Evolutionary conservation across 2,797 vertebrate species (phyloP).

Genomic region (Crocodylus rhombifer): DNA sequence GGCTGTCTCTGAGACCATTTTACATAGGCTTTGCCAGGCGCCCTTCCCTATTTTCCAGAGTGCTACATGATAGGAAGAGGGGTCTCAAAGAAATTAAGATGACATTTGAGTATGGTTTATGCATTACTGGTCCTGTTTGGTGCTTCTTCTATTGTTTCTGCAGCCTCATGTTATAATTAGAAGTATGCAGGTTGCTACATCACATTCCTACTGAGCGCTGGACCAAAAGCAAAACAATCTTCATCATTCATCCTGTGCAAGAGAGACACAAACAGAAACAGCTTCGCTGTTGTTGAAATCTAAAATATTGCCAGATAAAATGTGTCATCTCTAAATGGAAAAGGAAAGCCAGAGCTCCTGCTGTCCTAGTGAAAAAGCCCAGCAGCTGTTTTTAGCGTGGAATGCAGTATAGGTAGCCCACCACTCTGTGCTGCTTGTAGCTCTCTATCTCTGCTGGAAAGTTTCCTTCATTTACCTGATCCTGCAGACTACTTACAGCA

Average conservation of each 20-base stretch:
- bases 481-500: neutral
- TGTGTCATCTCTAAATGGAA: neutral
- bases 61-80: neutral
- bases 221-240: neutral
- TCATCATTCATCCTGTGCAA: rapidly evolving
- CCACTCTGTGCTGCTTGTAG: neutral
- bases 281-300: rapidly evolving
- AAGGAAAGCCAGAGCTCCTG: rapidly evolving
- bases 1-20: neutral
- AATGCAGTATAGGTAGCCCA: neutral
- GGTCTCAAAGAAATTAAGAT: neutral
- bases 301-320: neutral
- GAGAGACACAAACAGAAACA: rapidly evolving
- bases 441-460: rapidly evolving
- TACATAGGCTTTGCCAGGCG: neutral
- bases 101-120: too few relatives aligned
- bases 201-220: rapidly evolving
- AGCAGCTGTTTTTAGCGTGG: neutral
- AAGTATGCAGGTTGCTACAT: neutral
- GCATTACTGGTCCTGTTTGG: too few relatives aligned
- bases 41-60: neutral
- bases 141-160: neutral
- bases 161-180: rapidly evolving
- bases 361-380: rapidly evolving
- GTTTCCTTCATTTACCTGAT: neutral